Base-by-base conservation (phyloP, 2,113 vertebrate genomes). In the Penelope pileata region DNA sequence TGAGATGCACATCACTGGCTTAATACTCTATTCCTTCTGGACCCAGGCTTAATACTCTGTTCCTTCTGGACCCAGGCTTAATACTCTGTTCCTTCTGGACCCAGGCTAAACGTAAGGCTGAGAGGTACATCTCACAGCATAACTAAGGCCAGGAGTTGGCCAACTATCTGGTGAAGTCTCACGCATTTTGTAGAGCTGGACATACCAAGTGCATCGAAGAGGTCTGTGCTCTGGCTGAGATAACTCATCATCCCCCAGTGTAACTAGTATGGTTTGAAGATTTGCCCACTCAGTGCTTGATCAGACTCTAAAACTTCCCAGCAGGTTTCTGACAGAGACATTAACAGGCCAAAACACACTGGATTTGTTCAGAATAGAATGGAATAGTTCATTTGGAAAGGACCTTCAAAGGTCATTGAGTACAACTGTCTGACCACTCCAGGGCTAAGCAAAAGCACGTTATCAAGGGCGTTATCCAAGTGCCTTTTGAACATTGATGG, bases 141-240 rank as follows among this genome's bases (percentile, higher is more conserved):
- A 53, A 17, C 22, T 72, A 2, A 18, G 18, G 30, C 26, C 34
- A 36, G 16, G 34, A 77, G 22, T 32, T 74, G 27, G 11, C 23
- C 2, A 75, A 3, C 42, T 75, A 75, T 36, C 14, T 36, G 13
- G 53, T 86, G 67, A 45, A 63, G 68, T 83, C 32, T 63, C 18
- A 34, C 8, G 2, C 0, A 0, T 58, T 88, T 87, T 53, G 34
- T 16, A 1, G 70, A 70, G 45, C 21, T 48, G 30, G 43, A 24
- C 36, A 22, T 40, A 19, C 12, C 14, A 21, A 58, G 15, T 27
- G 6, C 16, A 42, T 72, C 62, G 38, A 70, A 15, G 19, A 66
- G 17, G 19, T 63, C 19, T 60, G 9, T 77, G 17, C n/a, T 56
- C 6, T 69, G 45, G 5, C 36, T 78, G 40, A 12, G 43, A 18